Evolutionary conservation across 2,888 invertebrate species (phyloP).

Genomic region (Hydropsyche betteni): DNA sequence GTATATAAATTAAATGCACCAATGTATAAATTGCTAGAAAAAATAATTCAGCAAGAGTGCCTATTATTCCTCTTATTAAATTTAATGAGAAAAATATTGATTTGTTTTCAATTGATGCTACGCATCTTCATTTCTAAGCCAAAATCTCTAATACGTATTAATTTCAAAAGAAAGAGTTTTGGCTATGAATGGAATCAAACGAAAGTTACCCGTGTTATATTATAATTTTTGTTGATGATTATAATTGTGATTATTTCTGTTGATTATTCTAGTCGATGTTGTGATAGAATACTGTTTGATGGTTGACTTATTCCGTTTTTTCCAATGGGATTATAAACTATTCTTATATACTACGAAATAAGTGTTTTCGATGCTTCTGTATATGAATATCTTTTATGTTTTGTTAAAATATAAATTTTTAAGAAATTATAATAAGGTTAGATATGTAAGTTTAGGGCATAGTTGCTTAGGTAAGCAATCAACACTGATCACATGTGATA

Average conservation of each 20-base stretch:
- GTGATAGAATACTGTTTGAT: constrained; percentile 36
- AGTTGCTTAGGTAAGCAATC: constrained; percentile 38
- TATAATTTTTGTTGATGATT: constrained; percentile 4
- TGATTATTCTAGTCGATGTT: constrained; percentile 38
- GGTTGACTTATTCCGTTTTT: constrained; percentile 2
- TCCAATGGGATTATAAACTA: constrained; percentile 29
- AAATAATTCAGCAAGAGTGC: no score
- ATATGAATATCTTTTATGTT: constrained; percentile 33
- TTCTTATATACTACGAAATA: constrained; percentile 29
- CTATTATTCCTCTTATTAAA: no score
- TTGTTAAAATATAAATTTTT: constrained; percentile 21
- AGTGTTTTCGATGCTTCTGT: constrained; percentile 39
- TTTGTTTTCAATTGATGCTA: no score
- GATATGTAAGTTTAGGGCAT: constrained; percentile 7
- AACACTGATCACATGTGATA: constrained; percentile 58
- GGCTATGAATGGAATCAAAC: not conserved
- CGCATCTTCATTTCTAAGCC: not conserved
- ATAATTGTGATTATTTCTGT: not conserved
- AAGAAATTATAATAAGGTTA: constrained; percentile 32
- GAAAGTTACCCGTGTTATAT: not conserved
- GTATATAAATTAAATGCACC: no score
- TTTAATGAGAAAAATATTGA: not conserved
- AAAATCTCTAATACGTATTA: constrained; percentile 23
- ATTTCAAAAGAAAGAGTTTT: not conserved
- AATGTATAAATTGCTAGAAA: no score